Evolutionary conservation across 2,797 vertebrate genomes (phyloP).

Genomic region (Triplophysa yarkandensis): DNA sequence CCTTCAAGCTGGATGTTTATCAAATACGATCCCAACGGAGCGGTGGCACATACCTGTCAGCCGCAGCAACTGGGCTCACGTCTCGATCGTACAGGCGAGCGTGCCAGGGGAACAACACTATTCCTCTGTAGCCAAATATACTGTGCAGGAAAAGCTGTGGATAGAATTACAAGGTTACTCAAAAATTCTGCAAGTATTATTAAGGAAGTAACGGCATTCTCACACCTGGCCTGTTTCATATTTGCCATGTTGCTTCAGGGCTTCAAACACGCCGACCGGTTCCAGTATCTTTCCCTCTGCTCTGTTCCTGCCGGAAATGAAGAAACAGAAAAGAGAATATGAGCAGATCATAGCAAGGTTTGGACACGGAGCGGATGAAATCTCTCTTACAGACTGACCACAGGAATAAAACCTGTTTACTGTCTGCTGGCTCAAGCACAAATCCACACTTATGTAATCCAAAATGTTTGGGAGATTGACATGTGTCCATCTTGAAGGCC

Average conservation of each 20-base stretch:
- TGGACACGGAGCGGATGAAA: slow-evolving; percentile 23
- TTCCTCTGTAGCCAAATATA: slow-evolving; percentile 95
- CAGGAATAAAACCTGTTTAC: slow-evolving; percentile 16
- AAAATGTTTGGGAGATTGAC: not conserved
- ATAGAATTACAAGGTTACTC: slow-evolving; percentile 6
- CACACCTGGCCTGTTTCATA: slow-evolving; percentile 95
- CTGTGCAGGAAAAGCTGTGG: slow-evolving; percentile 94
- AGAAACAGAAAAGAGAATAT: not conserved
- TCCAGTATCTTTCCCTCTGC: slow-evolving; percentile 95
- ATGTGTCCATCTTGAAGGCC: slow-evolving; percentile 17
- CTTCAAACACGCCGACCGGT: slow-evolving; percentile 93
- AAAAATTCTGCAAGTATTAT: not conserved
- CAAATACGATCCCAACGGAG: not conserved
- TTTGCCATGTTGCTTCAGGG: slow-evolving; percentile 93
- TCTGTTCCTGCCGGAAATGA: slow-evolving; percentile 80
- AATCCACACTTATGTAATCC: slow-evolving; percentile 14
- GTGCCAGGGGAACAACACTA: slow-evolving; percentile 96
- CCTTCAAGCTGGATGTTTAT: not conserved
- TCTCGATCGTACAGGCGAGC: slow-evolving; percentile 95
- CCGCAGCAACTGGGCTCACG: slow-evolving; percentile 83
- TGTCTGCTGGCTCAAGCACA: not conserved
- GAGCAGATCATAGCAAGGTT: too few relatives aligned
- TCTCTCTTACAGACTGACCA: not conserved
- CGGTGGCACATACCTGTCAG: slow-evolving; percentile 81
- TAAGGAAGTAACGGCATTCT: not conserved